A percentile compares a stretch with the other conserved stretches of the same genome.
phyloP scores from a whole-genome alignment of 2,113 vertebrate species.

The Porphyrio hochstetteri region DNA sequence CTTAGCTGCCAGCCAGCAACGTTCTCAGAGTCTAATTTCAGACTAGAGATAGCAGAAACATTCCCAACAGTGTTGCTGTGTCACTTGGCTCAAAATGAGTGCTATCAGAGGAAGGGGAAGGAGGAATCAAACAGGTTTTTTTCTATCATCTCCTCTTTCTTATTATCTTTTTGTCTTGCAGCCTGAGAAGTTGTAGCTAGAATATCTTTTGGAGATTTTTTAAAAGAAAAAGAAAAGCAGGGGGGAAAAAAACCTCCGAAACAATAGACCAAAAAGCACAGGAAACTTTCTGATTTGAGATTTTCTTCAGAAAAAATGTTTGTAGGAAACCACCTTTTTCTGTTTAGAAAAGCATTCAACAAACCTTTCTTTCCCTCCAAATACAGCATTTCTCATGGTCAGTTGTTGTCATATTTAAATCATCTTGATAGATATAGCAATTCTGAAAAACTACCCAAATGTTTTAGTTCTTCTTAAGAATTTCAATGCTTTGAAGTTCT shows the following conservation, averaged over 20 bases:
- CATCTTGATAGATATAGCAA: background rate
- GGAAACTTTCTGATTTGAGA: background rate
- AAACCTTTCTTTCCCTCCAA: background rate
- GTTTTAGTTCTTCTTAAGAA: background rate
- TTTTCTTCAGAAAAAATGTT: background rate
- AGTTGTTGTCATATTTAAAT: background rate
- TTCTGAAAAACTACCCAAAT: background rate
- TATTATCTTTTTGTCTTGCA: background rate
- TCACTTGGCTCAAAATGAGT: conserved; percentile 17
- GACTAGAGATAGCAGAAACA: conserved; percentile 36
- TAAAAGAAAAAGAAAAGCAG: background rate
- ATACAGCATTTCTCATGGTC: background rate
- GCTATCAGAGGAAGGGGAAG: background rate
- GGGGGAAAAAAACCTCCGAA: rapidly evolving
- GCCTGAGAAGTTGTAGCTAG: background rate
- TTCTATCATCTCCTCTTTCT: background rate
- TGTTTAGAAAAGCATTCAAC: background rate
- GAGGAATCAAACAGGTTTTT: background rate
- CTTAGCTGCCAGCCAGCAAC: background rate
- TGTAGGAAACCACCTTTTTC: background rate
- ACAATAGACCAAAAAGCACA: background rate
- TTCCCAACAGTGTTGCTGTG: conserved; percentile 12
- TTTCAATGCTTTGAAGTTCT: background rate
- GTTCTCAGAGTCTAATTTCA: conserved; percentile 34
- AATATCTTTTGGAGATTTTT: background rate